Conservation (phyloP, 2,797 vertebrate species). For the Buceros bicornis region DNA sequence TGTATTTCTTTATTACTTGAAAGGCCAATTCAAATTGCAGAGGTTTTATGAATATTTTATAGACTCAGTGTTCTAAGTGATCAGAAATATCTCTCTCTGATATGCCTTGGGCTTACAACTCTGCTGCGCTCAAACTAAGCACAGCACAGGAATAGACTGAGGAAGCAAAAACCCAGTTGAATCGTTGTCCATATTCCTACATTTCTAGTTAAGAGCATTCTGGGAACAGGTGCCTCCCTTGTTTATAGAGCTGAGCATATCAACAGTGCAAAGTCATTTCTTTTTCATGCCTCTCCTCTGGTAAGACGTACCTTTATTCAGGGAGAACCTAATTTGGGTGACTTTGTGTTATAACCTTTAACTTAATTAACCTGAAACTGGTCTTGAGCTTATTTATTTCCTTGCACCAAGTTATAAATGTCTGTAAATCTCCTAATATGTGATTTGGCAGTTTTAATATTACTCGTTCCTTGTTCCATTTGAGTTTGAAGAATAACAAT, state of each 20-base stretch:
- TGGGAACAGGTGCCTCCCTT: not conserved
- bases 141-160: not conserved
- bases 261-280: not conserved
- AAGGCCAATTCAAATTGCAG: constrained; percentile 31
- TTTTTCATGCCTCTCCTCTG: not conserved
- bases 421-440: not conserved
- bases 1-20: constrained; percentile 36
- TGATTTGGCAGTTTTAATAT: not conserved
- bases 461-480: not conserved
- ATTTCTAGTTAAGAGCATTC: not conserved
- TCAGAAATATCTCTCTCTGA: not conserved
- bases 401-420: not conserved
- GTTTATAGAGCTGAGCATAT: not conserved
- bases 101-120: not conserved
- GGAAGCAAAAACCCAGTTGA: not conserved
- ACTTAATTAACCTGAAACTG: not conserved
- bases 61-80: not conserved
- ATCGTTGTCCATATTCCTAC: not conserved
- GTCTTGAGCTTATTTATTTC: not conserved
- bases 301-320: not conserved
- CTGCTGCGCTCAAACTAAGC: not conserved
- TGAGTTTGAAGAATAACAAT: not conserved
- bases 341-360: not conserved
- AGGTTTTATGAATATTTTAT: constrained; percentile 55
- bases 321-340: not conserved